Evolutionary conservation across 2,797 vertebrate genomes (phyloP).

Genomic region (Karalla daura): DNA sequence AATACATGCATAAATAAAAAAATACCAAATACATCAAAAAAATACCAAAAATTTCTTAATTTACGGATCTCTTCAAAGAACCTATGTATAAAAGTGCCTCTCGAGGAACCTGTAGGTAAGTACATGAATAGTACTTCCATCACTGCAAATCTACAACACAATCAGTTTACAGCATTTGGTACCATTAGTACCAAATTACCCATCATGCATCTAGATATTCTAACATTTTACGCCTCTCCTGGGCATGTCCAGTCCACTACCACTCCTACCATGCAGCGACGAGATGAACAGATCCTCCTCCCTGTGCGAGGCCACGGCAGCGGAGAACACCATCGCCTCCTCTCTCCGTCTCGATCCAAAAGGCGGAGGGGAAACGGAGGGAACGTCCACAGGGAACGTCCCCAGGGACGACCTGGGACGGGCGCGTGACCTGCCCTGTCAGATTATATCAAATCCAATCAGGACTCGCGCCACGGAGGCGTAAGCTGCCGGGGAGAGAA

Average conservation of each 20-base stretch:
- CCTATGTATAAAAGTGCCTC: too few relatives aligned
- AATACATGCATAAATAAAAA: too few relatives aligned
- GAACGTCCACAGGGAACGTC: not conserved
- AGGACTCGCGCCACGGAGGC: constrained; percentile 3
- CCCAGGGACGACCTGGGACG: constrained; percentile 35
- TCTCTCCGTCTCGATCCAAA: constrained; percentile 10
- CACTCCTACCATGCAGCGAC: constrained; percentile 52
- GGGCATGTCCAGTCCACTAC: not conserved
- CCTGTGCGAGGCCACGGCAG: not conserved
- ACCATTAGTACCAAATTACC: too few relatives aligned
- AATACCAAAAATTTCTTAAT: too few relatives aligned
- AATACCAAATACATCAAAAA: too few relatives aligned
- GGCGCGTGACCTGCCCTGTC: constrained; percentile 54
- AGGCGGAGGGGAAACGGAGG: not conserved
- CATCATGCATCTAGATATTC: not conserved
- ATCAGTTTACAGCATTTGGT: too few relatives aligned
- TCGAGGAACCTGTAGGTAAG: too few relatives aligned
- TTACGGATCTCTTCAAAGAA: too few relatives aligned
- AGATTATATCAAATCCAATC: constrained; percentile 78
- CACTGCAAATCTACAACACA: too few relatives aligned
- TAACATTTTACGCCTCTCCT: too few relatives aligned
- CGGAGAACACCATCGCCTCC: not conserved
- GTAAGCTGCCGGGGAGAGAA: constrained; percentile 4
- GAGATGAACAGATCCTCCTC: constrained; percentile 7
- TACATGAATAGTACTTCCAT: too few relatives aligned